Conservation (phyloP, 2,888 invertebrate genomes). For the Pyrrhosoma nymphula region DNA sequence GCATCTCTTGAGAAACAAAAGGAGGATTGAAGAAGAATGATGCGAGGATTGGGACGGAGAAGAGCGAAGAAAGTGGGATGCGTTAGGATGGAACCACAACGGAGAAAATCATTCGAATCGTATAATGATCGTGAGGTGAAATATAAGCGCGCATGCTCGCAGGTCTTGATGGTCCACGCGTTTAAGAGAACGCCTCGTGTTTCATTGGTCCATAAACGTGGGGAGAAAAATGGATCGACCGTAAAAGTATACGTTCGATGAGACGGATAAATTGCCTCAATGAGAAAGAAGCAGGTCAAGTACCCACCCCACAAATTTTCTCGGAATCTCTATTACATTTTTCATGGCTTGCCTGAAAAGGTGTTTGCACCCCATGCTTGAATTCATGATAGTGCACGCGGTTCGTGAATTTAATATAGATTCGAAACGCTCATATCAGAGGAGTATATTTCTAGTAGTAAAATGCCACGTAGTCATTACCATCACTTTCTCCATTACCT, state of each 20-base stretch:
- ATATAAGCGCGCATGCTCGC: not conserved
- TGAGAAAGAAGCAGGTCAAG: constrained; percentile 8
- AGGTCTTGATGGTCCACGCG: not conserved
- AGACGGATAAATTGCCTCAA: not conserved
- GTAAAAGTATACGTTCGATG: not conserved
- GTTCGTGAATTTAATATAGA: not conserved
- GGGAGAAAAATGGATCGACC: not conserved
- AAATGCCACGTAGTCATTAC: too few species aligned
- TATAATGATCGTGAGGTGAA: not conserved
- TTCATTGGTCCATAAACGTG: constrained; percentile 41
- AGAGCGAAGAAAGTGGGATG: not conserved
- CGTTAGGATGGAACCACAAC: not conserved
- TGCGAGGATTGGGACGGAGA: not conserved
- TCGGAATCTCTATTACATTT: not conserved
- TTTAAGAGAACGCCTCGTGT: not conserved
- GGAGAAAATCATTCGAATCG: constrained; percentile 22
- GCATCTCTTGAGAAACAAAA: constrained; percentile 10
- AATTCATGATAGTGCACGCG: not conserved
- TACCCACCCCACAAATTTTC: not conserved
- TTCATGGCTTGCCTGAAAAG: not conserved
- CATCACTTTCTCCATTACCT: too few species aligned
- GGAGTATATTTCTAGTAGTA: too few species aligned
- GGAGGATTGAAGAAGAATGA: not conserved
- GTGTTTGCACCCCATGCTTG: not conserved
- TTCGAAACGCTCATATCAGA: too few species aligned